These are phyloP conservation scores for Mesoligia furuncula DNA, from an alignment of 2,888 invertebrate genomes.

Conservation along the genomic window DNA sequence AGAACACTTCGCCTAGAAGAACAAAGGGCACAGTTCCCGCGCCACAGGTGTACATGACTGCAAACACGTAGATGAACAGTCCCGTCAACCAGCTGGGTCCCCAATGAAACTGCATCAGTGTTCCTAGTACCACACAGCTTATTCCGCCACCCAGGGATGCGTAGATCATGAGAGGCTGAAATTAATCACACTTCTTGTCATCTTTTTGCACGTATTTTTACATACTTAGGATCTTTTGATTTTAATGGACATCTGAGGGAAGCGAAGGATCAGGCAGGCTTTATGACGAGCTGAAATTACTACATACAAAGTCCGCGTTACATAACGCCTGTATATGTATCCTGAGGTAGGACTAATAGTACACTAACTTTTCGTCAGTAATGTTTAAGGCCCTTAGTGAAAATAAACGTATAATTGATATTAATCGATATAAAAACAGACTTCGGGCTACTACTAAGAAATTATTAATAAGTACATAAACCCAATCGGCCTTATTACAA, in stretches of 20 bases:
- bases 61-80: slow-evolving; percentile 73
- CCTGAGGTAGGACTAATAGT: neutral
- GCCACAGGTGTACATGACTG: slow-evolving; percentile 72
- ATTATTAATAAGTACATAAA: neutral
- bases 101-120: slow-evolving; percentile 77
- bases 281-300: neutral
- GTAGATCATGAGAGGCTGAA: slow-evolving; percentile 73
- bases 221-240: neutral
- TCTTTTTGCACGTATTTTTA: neutral
- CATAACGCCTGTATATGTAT: neutral
- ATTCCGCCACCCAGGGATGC: slow-evolving; percentile 68
- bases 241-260: neutral
- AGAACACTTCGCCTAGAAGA: slow-evolving; percentile 76
- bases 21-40: slow-evolving; percentile 80
- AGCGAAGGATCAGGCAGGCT: neutral
- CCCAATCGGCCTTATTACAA: too few relatives aligned
- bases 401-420: too few relatives aligned
- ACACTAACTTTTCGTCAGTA: neutral
- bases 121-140: slow-evolving; percentile 75
- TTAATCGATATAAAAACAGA: neutral
- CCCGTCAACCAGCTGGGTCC: slow-evolving; percentile 77
- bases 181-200: slow-evolving; percentile 1
- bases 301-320: neutral
- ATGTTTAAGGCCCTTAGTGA: too few relatives aligned
- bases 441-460: neutral